A percentile compares a stretch with the other conserved stretches of the same genome.
These are phyloP conservation scores for Heliconius charithonia DNA, from an alignment of 2,888 invertebrate species.

Conservation along the genomic window DNA sequence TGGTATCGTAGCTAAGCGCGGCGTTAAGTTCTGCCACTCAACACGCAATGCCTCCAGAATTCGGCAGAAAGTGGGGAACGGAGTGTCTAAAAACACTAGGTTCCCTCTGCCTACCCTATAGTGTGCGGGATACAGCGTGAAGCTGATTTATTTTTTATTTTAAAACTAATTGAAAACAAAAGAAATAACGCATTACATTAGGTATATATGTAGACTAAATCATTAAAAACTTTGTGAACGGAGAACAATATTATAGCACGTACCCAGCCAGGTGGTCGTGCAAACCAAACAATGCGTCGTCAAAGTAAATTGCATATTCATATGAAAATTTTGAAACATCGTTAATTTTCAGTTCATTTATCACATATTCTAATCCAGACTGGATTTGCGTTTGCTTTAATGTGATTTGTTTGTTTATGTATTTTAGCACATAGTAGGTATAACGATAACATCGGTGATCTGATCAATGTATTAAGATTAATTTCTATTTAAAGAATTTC, in stretches of 20 bases:
- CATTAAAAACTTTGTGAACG: background rate
- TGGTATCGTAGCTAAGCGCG: too few relatives aligned
- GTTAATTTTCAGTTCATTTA: constrained; percentile 3
- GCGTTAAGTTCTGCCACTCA: too few relatives aligned
- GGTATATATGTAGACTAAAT: background rate
- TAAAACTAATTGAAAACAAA: background rate
- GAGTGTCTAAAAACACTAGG: too few relatives aligned
- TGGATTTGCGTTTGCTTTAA: background rate
- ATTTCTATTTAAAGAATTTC: background rate
- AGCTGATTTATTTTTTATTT: too few relatives aligned
- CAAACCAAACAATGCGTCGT: constrained; percentile 26
- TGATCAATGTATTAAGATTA: background rate
- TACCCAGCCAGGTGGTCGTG: background rate
- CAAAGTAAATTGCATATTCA: constrained; percentile 37
- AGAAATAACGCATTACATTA: too few relatives aligned
- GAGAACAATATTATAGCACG: background rate
- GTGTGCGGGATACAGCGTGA: too few relatives aligned
- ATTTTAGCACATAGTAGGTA: background rate
- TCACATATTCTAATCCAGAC: constrained; percentile 3
- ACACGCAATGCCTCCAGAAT: too few relatives aligned
- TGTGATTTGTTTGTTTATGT: background rate
- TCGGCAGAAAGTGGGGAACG: too few relatives aligned
- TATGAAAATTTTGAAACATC: constrained; percentile 20
- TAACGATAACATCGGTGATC: background rate
- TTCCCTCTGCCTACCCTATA: too few relatives aligned